Base-by-base conservation (phyloP, 2,113 vertebrate genomes). In the Stegostoma tigrinum region DNA sequence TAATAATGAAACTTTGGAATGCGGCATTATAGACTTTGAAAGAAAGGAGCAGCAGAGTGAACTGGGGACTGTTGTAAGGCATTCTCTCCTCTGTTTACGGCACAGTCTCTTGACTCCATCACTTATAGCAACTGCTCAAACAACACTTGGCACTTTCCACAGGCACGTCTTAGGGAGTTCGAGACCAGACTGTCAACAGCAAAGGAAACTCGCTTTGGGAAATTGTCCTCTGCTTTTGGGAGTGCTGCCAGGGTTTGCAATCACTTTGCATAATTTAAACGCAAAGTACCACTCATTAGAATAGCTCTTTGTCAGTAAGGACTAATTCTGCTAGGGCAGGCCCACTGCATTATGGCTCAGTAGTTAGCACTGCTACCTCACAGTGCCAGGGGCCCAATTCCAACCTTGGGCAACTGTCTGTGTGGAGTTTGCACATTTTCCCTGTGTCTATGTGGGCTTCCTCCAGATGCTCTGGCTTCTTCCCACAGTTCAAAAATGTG, bases 1-100 rank as follows among this genome's bases (percentile, higher is more conserved):
- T 61, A 61, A n/a, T 61, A 61, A 90, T 14, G 24, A 34, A 90
- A 52, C 87, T 55, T 64, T 61, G 87, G 2, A 17, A 27, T 19
- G 87, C 52, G n/a, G 3, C 52, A 64, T 90, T 61, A 90, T 34
- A 34, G 87, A n/a, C 52, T 90, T 90, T 90, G 87, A 90, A 90
- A 30, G 0, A 90, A n/a, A 17, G 87, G 52, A 90, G 87, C 4
- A 64, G 87, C 30, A 90, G 55, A 64, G 24, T n/a, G 6, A 64
- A 90, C 27, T n/a, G 5, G 17, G 52, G 87, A 30, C n/a, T 27
- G 15, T 90, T 90, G 52, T 52, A 17, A 2, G 55, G 52, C 12
- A 89, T 30, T 89, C 48, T 34, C 52, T 27, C 80, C 70, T 72
- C 87, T 90, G 30, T n/a, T 90, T n/a, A 90, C n/a, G 30, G 64